Conservation (phyloP, 2,888 invertebrate genomes). For the Aethes cnicana region DNA sequence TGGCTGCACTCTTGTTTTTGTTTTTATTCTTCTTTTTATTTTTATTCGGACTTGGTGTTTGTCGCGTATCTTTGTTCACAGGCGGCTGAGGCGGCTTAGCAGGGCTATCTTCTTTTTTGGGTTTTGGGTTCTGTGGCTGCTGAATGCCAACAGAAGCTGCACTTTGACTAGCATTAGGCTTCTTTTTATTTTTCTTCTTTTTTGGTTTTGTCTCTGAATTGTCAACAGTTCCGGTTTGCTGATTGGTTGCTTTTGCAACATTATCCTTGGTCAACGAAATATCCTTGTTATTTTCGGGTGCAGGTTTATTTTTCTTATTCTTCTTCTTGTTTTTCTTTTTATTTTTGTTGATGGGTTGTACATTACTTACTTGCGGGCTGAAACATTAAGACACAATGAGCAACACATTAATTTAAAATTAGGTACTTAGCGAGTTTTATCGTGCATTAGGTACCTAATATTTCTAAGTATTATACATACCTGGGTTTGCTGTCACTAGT, state of each 20-base stretch:
- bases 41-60: conserved; percentile 40
- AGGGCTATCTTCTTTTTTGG: conserved; percentile 13
- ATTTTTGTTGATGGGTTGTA: conserved; percentile 41
- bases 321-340: conserved; percentile 42
- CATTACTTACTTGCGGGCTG: conserved; percentile 15
- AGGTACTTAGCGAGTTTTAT: too few relatives aligned
- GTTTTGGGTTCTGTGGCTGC: background rate
- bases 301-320: conserved; percentile 29
- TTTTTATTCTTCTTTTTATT: conserved; percentile 48
- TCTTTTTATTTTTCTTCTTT: conserved; percentile 19
- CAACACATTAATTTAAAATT: too few relatives aligned
- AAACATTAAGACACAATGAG: background rate
- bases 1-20: conserved; percentile 34
- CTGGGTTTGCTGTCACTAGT: conserved; percentile 39
- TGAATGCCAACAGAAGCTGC: conserved; percentile 7
- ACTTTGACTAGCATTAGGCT: conserved; percentile 16
- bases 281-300: conserved; percentile 8
- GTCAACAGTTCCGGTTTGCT: conserved; percentile 16
- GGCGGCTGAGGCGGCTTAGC: too few relatives aligned
- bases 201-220: conserved; percentile 12
- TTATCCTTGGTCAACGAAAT: conserved; percentile 24
- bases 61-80: background rate
- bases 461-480: conserved; percentile 46
- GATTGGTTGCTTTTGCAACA: conserved; percentile 26
- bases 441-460: too few relatives aligned